These are phyloP conservation scores for Pachypanchax playfairii DNA, from an alignment of 2,113 vertebrate species.

Conservation along the genomic window DNA sequence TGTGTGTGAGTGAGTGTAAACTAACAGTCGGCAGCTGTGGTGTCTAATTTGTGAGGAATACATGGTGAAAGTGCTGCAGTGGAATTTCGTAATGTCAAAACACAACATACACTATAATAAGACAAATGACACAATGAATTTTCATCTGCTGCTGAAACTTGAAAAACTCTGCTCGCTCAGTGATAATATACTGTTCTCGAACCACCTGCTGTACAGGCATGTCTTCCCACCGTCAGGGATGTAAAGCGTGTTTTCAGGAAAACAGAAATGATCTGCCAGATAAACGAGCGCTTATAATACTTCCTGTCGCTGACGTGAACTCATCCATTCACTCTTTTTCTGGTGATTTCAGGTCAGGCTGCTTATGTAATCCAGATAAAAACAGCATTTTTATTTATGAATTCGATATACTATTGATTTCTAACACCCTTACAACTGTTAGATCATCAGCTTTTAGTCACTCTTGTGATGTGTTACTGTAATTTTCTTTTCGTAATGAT, in stretches of 20 bases:
- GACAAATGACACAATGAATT: conserved; percentile 21
- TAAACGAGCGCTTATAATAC: conserved; percentile 50
- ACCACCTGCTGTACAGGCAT: conserved; percentile 37
- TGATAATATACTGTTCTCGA: conserved; percentile 18
- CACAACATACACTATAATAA: conserved; percentile 13
- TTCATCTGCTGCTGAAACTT: conserved; percentile 2
- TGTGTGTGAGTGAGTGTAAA: conserved; percentile 10
- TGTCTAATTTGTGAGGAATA: neutral
- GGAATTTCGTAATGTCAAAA: conserved; percentile 6
- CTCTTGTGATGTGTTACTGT: neutral
- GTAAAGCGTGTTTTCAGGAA: conserved; percentile 33
- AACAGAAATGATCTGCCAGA: conserved; percentile 43
- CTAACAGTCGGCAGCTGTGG: conserved; percentile 5
- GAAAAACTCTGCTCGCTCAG: conserved; percentile 11
- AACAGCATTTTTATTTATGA: neutral
- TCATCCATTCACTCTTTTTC: conserved; percentile 24
- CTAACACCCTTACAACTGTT: neutral
- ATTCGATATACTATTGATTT: neutral
- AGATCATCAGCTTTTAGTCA: too few species aligned
- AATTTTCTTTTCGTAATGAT: neutral
- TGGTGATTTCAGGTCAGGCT: conserved; percentile 34
- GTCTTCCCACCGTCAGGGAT: conserved; percentile 1
- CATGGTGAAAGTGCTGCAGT: conserved; percentile 20
- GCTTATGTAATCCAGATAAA: conserved; percentile 41
- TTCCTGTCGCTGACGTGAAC: conserved; percentile 14